phyloP scores from a whole-genome alignment of 2,888 invertebrate species.

The Drosophila lacicola region DNA sequence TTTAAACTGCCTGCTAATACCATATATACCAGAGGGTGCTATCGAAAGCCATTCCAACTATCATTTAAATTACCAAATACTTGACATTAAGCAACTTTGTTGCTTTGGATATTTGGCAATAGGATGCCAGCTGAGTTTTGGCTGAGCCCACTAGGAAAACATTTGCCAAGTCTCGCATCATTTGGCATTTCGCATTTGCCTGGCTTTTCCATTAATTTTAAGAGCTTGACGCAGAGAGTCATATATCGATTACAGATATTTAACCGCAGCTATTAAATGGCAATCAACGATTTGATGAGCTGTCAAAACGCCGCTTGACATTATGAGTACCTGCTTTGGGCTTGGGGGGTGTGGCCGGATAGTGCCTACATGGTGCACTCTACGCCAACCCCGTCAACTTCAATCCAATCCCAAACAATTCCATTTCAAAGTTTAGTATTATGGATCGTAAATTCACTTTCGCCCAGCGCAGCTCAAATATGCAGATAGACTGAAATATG shows the following conservation, averaged over 20 bases:
- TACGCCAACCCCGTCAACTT: neutral
- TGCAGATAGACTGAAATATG: constrained; percentile 55
- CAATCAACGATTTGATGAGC: constrained; percentile 72
- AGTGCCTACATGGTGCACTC: constrained; percentile 1
- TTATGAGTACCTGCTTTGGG: constrained; percentile 36
- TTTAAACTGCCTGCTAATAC: neutral
- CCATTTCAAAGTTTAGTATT: constrained; percentile 39
- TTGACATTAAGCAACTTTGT: constrained; percentile 2
- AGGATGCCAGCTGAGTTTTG: neutral
- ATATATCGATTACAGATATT: constrained; percentile 67
- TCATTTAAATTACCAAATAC: neutral
- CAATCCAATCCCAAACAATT: constrained; percentile 15
- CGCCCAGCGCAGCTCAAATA: constrained; percentile 34
- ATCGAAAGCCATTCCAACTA: neutral
- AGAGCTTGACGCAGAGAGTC: constrained; percentile 46
- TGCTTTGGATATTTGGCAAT: constrained; percentile 8
- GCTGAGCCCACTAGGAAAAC: neutral
- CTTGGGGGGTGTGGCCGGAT: constrained; percentile 12
- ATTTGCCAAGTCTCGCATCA: constrained; percentile 4
- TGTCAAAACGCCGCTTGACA: constrained; percentile 66
- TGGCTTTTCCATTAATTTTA: constrained; percentile 53
- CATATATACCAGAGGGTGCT: neutral
- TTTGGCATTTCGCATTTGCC: constrained; percentile 47
- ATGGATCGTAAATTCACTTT: constrained; percentile 58
- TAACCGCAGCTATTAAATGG: constrained; percentile 62